Percentiles rank a stretch among this genome's conserved stretches.
Evolutionary conservation across 2,113 vertebrate genomes (phyloP).

Genomic region (Corythornis vintsioides): DNA sequence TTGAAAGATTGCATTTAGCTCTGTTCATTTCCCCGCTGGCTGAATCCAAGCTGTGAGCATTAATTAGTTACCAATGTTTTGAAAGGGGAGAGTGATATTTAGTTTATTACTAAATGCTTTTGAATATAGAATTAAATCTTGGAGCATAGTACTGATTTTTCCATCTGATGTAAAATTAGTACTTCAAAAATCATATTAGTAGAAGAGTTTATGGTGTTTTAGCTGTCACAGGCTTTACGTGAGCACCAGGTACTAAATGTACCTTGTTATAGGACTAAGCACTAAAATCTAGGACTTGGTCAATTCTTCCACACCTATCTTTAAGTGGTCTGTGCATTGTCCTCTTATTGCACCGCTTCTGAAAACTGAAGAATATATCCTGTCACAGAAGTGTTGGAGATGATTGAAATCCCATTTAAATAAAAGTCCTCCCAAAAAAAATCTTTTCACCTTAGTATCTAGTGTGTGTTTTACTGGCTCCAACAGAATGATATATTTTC

Average conservation of each 20-base stretch:
- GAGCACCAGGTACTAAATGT: fast-evolving
- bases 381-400: neutral
- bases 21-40: constrained; percentile 38
- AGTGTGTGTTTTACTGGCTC: neutral
- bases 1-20: constrained; percentile 19
- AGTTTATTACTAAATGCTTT: constrained; percentile 38
- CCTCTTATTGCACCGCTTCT: neutral
- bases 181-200: neutral
- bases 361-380: neutral
- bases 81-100: constrained; percentile 12
- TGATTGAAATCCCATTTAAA: neutral
- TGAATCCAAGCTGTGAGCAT: constrained; percentile 37
- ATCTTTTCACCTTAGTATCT: neutral
- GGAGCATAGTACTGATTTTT: neutral
- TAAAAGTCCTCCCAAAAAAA: neutral
- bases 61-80: constrained; percentile 54
- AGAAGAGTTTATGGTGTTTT: neutral
- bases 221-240: neutral
- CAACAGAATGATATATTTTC: neutral
- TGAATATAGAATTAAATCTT: neutral
- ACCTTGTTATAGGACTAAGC: neutral
- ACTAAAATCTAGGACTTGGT: neutral
- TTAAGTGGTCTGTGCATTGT: neutral
- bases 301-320: fast-evolving
- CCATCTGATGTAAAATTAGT: neutral